Percentiles rank a stretch among this genome's conserved stretches.
Evolutionary conservation across 1,140 invertebrate species (phyloP).

Genomic region (Lutraria rhynchaena): DNA sequence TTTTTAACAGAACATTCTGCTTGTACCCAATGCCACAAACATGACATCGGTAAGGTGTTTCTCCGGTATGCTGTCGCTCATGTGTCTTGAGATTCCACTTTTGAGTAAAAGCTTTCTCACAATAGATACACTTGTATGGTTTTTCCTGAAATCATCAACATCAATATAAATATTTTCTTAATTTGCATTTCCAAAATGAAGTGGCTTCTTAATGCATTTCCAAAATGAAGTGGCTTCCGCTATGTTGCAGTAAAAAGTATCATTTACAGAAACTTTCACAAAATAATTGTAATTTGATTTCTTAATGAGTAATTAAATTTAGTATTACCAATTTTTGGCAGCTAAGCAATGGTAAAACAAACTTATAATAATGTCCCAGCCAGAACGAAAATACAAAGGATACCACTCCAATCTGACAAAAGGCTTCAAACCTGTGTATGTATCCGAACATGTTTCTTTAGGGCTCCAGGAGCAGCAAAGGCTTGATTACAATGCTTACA

Average conservation of each 20-base stretch:
- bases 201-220: no score
- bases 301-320: no score
- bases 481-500: slow-evolving; percentile 26
- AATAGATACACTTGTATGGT: slow-evolving; percentile 32
- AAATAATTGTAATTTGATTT: no score
- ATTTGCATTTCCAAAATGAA: no score
- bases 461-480: slow-evolving; percentile 33
- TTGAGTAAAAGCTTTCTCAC: slow-evolving; percentile 31
- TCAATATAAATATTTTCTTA: not conserved
- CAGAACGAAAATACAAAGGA: no score
- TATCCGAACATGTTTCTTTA: slow-evolving; percentile 38
- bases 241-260: no score
- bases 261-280: no score
- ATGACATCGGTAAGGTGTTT: slow-evolving; percentile 27
- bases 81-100: slow-evolving; percentile 46
- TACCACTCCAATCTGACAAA: no score
- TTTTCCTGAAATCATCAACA: slow-evolving; percentile 24
- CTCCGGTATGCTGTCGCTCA: slow-evolving; percentile 41
- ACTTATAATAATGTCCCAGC: no score
- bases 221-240: no score
- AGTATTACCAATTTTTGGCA: no score
- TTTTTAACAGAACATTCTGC: slow-evolving; percentile 33
- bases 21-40: slow-evolving; percentile 33
- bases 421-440: slow-evolving; percentile 52
- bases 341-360: no score